These are phyloP conservation scores for Apoderus coryli DNA, from an alignment of 2,888 invertebrate species.

Conservation along the genomic window DNA sequence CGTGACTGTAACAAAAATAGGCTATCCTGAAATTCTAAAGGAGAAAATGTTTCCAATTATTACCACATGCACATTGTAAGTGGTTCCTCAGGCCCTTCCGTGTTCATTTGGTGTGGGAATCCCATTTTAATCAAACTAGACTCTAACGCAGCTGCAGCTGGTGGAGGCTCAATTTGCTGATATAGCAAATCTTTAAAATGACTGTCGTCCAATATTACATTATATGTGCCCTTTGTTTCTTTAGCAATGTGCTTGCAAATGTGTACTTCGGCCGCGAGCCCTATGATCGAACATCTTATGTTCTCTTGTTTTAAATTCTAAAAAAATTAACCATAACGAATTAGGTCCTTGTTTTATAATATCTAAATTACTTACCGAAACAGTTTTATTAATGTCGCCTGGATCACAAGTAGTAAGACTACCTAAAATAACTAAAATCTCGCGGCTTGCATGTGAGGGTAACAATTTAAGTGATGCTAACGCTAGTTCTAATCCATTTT, in stretches of 20 bases:
- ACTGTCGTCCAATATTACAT: slow-evolving; percentile 69
- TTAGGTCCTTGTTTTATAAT: slow-evolving; percentile 2
- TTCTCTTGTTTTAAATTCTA: slow-evolving; percentile 62
- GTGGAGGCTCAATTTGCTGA: slow-evolving; percentile 52
- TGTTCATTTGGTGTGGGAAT: slow-evolving; percentile 67
- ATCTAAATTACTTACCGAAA: slow-evolving; percentile 41
- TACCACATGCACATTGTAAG: slow-evolving; percentile 89
- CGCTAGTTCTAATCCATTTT: slow-evolving; percentile 87
- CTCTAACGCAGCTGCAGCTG: slow-evolving; percentile 56
- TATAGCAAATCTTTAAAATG: slow-evolving; percentile 55
- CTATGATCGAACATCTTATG: slow-evolving; percentile 87
- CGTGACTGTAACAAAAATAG: slow-evolving; percentile 44
- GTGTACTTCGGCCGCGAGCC: slow-evolving; percentile 87
- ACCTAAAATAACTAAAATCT: slow-evolving; percentile 81
- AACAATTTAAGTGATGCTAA: slow-evolving; percentile 69
- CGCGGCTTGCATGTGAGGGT: slow-evolving; percentile 89
- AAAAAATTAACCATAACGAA: slow-evolving; percentile 15
- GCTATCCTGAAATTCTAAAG: background rate
- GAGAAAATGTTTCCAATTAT: slow-evolving; percentile 19
- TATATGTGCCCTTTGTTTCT: slow-evolving; percentile 78
- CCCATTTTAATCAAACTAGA: slow-evolving; percentile 91
- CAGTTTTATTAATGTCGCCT: slow-evolving; percentile 74
- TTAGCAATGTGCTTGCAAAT: slow-evolving; percentile 76
- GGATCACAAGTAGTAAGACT: slow-evolving; percentile 97
- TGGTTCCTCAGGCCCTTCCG: slow-evolving; percentile 42